phyloP scores from a whole-genome alignment of 2,888 invertebrate genomes.

The Amorpha juglandis region DNA sequence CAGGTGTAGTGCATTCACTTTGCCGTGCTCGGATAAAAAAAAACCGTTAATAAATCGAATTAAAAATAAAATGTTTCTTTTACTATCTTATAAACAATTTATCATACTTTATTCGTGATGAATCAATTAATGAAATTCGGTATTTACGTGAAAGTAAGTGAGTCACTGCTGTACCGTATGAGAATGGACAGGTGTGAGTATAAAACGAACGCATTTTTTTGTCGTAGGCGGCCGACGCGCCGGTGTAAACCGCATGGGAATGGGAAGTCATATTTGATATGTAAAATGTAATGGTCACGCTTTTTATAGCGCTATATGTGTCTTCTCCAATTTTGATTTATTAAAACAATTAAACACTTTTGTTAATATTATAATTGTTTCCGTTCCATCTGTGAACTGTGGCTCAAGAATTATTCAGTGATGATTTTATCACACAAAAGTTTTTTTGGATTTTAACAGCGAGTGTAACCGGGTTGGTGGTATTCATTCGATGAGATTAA shows the following conservation, averaged over 20 bases:
- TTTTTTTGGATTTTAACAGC: too few species aligned
- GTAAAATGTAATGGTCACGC: slow-evolving; percentile 34
- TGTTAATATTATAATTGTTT: slow-evolving; percentile 10
- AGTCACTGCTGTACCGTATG: background rate
- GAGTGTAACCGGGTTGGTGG: too few species aligned
- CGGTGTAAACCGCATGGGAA: slow-evolving; percentile 11
- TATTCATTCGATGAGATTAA: too few species aligned
- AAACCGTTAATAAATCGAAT: background rate
- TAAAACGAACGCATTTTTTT: slow-evolving; percentile 17
- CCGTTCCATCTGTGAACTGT: background rate
- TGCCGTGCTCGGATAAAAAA: too few species aligned
- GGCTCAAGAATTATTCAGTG: background rate
- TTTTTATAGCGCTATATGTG: slow-evolving; percentile 10
- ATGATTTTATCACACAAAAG: too few species aligned
- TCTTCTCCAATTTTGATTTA: background rate
- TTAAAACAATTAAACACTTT: background rate
- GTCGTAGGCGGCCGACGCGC: background rate
- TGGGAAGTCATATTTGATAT: slow-evolving; percentile 13
- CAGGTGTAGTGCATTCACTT: too few species aligned
- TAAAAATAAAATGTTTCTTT: background rate
- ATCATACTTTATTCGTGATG: background rate
- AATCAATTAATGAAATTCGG: background rate
- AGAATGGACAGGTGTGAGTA: slow-evolving; percentile 13
- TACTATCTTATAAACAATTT: background rate
- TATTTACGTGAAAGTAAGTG: slow-evolving; percentile 7